phyloP scores from a whole-genome alignment of 2,113 vertebrate genomes.

The Pteruthius melanotis region DNA sequence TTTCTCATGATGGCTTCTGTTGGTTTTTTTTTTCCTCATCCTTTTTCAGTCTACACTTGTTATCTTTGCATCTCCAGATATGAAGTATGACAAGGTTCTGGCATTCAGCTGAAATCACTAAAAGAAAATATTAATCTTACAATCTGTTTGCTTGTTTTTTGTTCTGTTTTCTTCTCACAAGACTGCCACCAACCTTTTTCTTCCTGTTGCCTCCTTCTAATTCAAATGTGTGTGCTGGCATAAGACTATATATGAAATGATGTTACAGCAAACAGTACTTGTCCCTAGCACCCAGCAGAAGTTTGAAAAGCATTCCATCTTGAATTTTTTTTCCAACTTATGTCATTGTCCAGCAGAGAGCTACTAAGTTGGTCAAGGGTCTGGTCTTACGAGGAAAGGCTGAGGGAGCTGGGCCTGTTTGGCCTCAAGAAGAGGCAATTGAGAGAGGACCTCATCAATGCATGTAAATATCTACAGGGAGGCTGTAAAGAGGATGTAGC shows the following conservation, averaged over 20 bases:
- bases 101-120: neutral
- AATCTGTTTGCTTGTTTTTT: neutral
- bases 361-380: neutral
- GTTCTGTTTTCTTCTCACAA: neutral
- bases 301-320: neutral
- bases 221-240: neutral
- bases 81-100: neutral
- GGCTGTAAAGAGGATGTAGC: neutral
- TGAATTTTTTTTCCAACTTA: neutral
- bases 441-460: neutral
- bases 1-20: neutral
- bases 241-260: neutral
- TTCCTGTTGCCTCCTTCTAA: neutral
- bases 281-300: neutral
- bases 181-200: neutral
- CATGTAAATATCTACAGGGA: neutral
- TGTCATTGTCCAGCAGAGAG: neutral
- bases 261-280: neutral
- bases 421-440: accelerated
- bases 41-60: neutral
- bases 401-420: neutral
- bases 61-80: neutral
- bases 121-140: neutral
- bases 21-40: neutral
- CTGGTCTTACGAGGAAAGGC: neutral